These are phyloP conservation scores for Ptychobarbus kaznakovi DNA, from an alignment of 2,797 vertebrate species.

Conservation along the genomic window DNA sequence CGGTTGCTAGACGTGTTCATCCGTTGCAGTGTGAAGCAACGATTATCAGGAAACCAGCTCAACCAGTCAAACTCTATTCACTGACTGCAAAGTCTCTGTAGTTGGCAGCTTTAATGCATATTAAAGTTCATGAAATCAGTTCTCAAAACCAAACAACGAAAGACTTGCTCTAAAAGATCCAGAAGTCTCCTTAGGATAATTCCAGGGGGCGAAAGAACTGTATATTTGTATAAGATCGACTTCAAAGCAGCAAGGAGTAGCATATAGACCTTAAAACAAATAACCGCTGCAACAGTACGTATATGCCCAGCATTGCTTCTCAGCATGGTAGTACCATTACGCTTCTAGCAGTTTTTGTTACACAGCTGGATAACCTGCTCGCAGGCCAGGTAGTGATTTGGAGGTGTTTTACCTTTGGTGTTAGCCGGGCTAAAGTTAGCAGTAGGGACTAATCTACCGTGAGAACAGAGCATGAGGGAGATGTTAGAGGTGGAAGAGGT, in stretches of 20 bases:
- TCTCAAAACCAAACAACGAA: background rate
- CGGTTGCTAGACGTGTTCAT: slow-evolving; percentile 28
- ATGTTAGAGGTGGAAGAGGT: slow-evolving; percentile 29
- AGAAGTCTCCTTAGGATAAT: background rate
- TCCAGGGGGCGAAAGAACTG: background rate
- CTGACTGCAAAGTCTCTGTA: background rate
- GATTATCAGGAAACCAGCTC: slow-evolving; percentile 69
- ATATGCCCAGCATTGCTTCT: background rate
- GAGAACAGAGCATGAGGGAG: slow-evolving; percentile 53
- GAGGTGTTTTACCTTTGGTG: background rate
- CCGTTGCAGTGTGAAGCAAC: slow-evolving; percentile 57
- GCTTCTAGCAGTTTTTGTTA: background rate
- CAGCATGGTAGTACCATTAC: background rate
- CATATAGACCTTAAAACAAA: slow-evolving; percentile 1
- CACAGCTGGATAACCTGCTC: background rate
- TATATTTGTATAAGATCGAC: background rate
- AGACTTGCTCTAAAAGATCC: slow-evolving; percentile 1
- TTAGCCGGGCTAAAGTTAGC: slow-evolving; percentile 42
- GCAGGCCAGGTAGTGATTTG: slow-evolving; percentile 10
- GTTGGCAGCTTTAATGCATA: slow-evolving; percentile 2
- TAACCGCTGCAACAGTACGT: background rate
- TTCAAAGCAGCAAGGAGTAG: background rate
- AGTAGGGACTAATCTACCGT: slow-evolving; percentile 57
- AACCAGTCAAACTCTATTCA: slow-evolving; percentile 67
- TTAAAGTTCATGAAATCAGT: background rate